Evolutionary conservation across 2,113 vertebrate genomes (phyloP), one percentile per base, ranked within the genome.

Genomic region (Amphilophus citrinellus): DNA sequence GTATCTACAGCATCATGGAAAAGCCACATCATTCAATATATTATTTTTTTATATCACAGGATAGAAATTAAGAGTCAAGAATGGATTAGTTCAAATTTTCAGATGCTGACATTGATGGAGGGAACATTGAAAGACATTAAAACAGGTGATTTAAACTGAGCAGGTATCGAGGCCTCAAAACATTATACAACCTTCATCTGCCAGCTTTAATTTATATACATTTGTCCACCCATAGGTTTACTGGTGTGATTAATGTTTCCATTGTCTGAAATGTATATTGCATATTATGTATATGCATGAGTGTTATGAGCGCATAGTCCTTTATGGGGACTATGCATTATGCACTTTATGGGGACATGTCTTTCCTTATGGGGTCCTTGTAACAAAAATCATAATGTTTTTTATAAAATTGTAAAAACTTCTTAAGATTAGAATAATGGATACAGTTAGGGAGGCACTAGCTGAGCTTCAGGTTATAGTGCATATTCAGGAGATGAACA

Each of bases 231-330:
- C 62, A n/a, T 27, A 63, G 17, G 53, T 80, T 82, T 47, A 65
- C 22, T n/a, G 3, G 63, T 22, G 35, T 61, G 61, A 83, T 62
- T 57, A 66, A 84, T 80, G 35, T 59, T 82, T 30, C 30, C 63
- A 62, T 88, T 91, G 18, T 85, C 58, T 79, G 30, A 65, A 24
- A 82, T 58, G 42, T 83, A 3, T 65, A 17, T 53, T 65, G 37
- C 17, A 1, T 14, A 37, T 20, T 3, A 9, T 58, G 47, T 17
- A 30, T 15, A 30, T 81, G 75, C 53, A 68, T 61, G 32, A 9
- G 35, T 68, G 57, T 71, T 53, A 42, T 81, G 15, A 30, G 27
- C 27, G 27, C 27, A 27, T 27, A 27, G 35, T 53, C 30, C 44
- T 53, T 27, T n/a, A 24, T 53, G 47, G 27, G 30, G 30, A 73